These are phyloP conservation scores for Caenorhabditis sp. DNA, from an alignment of 2,888 invertebrate species.

Conservation along the genomic window DNA sequence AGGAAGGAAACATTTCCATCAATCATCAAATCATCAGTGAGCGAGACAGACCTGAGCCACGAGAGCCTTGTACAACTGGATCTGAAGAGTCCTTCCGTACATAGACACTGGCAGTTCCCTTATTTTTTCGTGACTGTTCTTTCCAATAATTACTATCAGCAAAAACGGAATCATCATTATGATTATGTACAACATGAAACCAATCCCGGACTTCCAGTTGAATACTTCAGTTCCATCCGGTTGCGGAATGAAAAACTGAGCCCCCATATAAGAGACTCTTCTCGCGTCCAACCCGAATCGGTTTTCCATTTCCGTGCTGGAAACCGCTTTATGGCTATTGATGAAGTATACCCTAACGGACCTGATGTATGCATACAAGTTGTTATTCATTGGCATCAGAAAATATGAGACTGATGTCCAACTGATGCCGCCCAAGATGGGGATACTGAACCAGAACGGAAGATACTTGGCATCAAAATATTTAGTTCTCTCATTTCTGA, in stretches of 20 bases:
- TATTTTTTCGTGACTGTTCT: constrained; percentile 17
- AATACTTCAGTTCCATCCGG: too few relatives aligned
- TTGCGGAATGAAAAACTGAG: too few relatives aligned
- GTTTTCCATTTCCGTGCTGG: too few relatives aligned
- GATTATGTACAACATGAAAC: constrained; percentile 1
- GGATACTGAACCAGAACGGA: constrained; percentile 36
- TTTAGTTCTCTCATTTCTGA: constrained; percentile 29
- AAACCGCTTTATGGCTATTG: too few relatives aligned
- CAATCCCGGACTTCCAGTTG: constrained; percentile 1
- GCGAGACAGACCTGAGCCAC: constrained; percentile 49
- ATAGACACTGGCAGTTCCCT: background rate
- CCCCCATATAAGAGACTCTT: constrained; percentile 1
- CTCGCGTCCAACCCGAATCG: background rate
- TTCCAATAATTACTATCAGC: constrained; percentile 9
- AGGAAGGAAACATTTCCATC: background rate
- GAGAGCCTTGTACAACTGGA: constrained; percentile 44
- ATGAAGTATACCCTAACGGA: too few relatives aligned
- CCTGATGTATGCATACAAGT: constrained; percentile 42
- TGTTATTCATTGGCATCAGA: constrained; percentile 31
- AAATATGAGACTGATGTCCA: constrained; percentile 43
- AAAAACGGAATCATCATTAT: background rate
- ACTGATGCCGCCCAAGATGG: constrained; percentile 19
- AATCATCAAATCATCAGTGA: too few relatives aligned
- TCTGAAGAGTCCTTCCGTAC: constrained; percentile 30
- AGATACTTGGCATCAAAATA: constrained; percentile 44